Conservation (phyloP, 2,113 vertebrate genomes). For the Gopherus flavomarginatus region DNA sequence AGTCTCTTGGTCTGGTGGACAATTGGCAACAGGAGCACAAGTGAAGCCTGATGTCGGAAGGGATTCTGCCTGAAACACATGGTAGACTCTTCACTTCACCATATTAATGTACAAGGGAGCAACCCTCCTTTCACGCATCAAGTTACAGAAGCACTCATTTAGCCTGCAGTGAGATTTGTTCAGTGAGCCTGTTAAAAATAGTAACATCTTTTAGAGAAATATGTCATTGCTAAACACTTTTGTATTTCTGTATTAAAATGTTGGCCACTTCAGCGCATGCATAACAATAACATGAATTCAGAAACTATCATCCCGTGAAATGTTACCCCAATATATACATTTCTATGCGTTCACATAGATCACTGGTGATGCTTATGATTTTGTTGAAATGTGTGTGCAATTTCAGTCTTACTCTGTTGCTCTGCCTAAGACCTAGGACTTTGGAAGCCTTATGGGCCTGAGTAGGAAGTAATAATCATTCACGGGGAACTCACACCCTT, state of each 20-base stretch:
- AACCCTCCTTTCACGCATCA: rapidly evolving
- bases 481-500: background rate
- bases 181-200: background rate
- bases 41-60: background rate
- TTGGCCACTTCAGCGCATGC: background rate
- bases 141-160: background rate
- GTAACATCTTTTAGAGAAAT: background rate
- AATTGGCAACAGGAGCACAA: background rate
- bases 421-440: background rate
- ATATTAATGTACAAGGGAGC: background rate
- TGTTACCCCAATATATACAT: background rate
- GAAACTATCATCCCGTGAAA: background rate
- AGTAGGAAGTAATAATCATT: background rate
- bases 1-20: background rate
- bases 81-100: background rate
- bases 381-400: background rate
- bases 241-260: background rate
- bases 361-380: background rate
- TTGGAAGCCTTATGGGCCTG: background rate
- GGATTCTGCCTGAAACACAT: background rate
- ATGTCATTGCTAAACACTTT: background rate
- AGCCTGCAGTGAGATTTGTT: background rate
- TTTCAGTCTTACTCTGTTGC: background rate
- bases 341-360: background rate
- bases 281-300: background rate